phyloP scores from a whole-genome alignment of 2,888 invertebrate genomes.

The Mantis religiosa region DNA sequence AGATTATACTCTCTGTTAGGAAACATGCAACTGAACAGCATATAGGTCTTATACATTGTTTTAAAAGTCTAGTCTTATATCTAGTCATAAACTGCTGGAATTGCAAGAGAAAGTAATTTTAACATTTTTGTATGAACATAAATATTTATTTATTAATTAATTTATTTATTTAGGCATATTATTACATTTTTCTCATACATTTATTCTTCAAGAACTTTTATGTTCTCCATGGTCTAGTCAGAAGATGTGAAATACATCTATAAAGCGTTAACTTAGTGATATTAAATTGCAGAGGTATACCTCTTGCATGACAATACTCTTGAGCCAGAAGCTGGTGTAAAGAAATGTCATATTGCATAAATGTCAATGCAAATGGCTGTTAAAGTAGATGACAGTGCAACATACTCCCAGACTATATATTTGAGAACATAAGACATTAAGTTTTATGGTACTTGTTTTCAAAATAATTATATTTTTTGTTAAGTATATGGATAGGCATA shows the following conservation, averaged over 20 bases:
- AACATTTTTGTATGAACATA: not conserved
- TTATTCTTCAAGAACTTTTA: not conserved
- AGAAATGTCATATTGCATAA: not conserved
- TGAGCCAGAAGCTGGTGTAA: not conserved
- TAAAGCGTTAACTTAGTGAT: conserved; percentile 14
- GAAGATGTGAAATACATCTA: conserved; percentile 38
- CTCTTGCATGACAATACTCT: conserved; percentile 10
- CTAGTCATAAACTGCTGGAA: not conserved
- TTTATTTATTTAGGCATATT: not conserved
- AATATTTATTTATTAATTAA: too few species aligned
- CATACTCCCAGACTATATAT: not conserved
- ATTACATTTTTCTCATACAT: not conserved
- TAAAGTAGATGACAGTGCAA: not conserved
- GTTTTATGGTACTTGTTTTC: not conserved
- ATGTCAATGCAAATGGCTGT: not conserved
- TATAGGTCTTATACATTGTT: not conserved
- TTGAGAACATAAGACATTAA: not conserved
- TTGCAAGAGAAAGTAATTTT: not conserved
- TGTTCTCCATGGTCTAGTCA: not conserved
- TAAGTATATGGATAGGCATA: not conserved
- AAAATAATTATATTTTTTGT: conserved; percentile 2
- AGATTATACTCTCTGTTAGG: too few species aligned
- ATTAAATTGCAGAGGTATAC: not conserved
- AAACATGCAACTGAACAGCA: not conserved
- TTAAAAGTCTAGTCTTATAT: not conserved